Percentiles rank a stretch among this genome's conserved stretches.
phyloP scores from a whole-genome alignment of 2,888 invertebrate genomes.

The Gnatocerus cornutus region DNA sequence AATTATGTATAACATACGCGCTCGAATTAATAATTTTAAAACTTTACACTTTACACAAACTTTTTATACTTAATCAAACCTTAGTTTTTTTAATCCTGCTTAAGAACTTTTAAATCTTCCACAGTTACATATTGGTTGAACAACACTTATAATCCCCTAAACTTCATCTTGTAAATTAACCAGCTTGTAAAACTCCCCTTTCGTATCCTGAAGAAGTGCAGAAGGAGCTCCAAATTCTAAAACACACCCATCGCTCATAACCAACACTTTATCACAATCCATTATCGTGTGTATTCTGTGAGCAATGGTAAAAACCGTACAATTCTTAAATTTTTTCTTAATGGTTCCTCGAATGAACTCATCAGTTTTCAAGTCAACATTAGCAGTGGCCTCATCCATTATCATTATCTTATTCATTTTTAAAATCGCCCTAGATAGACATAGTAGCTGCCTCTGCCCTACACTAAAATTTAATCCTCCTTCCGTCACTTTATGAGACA shows the following conservation, averaged over 20 bases:
- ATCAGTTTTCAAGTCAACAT: constrained; percentile 73
- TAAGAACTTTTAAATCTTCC: neutral
- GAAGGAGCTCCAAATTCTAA: constrained; percentile 15
- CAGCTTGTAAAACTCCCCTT: constrained; percentile 7
- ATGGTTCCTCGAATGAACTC: constrained; percentile 73
- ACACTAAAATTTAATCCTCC: constrained; percentile 68
- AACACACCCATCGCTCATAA: constrained; percentile 72
- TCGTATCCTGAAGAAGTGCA: constrained; percentile 8
- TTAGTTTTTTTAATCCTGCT: too few species aligned
- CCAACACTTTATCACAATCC: constrained; percentile 73
- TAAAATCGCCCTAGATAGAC: constrained; percentile 74
- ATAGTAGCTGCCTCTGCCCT: constrained; percentile 74
- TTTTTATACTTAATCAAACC: too few species aligned
- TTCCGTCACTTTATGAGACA: constrained; percentile 74
- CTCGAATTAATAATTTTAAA: too few species aligned
- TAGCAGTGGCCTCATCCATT: constrained; percentile 75
- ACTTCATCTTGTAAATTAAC: neutral
- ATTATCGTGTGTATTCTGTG: constrained; percentile 72
- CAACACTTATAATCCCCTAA: neutral
- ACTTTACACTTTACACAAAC: too few species aligned
- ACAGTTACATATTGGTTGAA: neutral
- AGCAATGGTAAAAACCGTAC: constrained; percentile 73
- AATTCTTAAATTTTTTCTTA: constrained; percentile 72
- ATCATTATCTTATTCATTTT: constrained; percentile 71
- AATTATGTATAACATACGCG: too few species aligned